A percentile compares a stretch with the other conserved stretches of the same genome.
Conservation (phyloP, 2,113 vertebrate genomes). For the Prinia subflava region DNA sequence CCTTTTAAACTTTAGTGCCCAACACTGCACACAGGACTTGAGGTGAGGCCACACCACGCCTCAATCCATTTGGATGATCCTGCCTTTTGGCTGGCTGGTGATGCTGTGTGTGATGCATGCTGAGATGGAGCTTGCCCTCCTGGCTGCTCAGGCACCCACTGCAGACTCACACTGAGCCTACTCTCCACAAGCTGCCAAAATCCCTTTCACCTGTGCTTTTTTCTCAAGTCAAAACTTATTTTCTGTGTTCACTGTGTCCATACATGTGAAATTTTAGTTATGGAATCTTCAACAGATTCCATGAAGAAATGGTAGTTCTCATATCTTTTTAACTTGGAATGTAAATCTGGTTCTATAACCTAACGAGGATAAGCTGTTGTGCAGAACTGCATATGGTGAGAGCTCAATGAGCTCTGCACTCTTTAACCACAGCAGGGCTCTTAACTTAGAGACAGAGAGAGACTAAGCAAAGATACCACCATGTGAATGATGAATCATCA, state of each 20-base stretch:
- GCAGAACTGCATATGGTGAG: background rate
- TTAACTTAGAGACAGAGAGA: background rate
- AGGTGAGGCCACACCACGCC: rapidly evolving
- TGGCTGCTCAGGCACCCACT: rapidly evolving
- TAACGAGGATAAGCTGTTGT: background rate
- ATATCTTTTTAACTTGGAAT: background rate
- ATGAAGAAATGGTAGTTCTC: background rate
- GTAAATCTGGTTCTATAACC: background rate
- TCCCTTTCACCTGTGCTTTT: background rate
- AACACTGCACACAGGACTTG: too few species aligned
- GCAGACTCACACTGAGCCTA: background rate
- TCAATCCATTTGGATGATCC: rapidly evolving
- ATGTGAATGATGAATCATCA: background rate
- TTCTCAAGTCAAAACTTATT: background rate
- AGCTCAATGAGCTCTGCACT: background rate
- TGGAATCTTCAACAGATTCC: background rate
- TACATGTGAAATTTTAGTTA: background rate
- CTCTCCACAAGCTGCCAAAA: background rate
- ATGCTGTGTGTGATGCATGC: background rate
- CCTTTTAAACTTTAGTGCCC: too few species aligned
- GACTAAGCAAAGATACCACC: background rate
- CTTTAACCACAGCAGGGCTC: background rate
- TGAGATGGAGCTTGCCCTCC: background rate
- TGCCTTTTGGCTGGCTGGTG: rapidly evolving
- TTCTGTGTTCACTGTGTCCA: background rate